Conservation (phyloP, 2,888 invertebrate species). For the Drosophila recens region DNA sequence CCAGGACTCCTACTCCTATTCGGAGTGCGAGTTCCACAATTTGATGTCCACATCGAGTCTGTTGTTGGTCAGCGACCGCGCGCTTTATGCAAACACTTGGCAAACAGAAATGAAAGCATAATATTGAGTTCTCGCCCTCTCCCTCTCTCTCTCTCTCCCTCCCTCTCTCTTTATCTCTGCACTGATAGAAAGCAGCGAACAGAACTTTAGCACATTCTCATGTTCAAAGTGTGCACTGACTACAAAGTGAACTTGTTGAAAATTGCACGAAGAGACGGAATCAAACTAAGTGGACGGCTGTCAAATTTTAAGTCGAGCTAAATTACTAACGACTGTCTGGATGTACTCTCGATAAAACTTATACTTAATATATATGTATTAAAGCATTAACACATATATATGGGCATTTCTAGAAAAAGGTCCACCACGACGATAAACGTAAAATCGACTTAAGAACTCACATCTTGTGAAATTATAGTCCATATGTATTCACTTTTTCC, state of each 20-base stretch:
- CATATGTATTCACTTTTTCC: no score
- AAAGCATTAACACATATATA: no score
- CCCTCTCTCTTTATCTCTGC: neutral
- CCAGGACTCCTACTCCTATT: slow-evolving; percentile 33
- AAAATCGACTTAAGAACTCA: no score
- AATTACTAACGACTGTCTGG: neutral
- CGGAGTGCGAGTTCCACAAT: slow-evolving; percentile 5
- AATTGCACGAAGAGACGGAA: neutral
- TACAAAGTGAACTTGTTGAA: slow-evolving; percentile 10
- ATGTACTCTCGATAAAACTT: neutral
- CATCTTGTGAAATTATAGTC: no score
- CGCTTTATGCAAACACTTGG: slow-evolving; percentile 76
- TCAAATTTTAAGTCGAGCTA: neutral
- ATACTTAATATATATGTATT: neutral
- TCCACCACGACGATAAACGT: no score
- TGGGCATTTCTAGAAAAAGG: no score
- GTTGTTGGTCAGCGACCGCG: slow-evolving; percentile 63
- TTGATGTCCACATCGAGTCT: slow-evolving; percentile 26
- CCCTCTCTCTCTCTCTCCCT: neutral
- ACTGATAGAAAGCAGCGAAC: neutral
- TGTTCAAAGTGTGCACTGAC: slow-evolving; percentile 24
- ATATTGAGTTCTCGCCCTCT: slow-evolving; percentile 48
- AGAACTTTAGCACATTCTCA: neutral
- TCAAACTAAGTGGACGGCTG: neutral
- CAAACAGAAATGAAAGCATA: slow-evolving; percentile 78